phyloP scores from a whole-genome alignment of 2,113 vertebrate species.

The Lethenteron reissneri region DNA sequence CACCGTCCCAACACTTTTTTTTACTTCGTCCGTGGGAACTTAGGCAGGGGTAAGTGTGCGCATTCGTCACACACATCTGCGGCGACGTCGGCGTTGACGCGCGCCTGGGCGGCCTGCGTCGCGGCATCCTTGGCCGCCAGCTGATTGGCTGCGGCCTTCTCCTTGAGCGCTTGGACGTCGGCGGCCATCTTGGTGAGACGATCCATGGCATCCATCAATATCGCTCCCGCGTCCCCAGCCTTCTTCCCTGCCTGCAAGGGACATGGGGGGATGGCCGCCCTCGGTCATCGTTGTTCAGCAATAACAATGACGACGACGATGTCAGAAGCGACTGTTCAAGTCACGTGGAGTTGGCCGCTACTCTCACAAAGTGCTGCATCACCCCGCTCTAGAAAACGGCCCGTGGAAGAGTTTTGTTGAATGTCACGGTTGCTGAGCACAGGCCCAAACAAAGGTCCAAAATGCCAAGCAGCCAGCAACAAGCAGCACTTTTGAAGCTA shows the following conservation, averaged over 20 bases:
- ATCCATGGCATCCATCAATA: slow-evolving; percentile 24
- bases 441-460: too few species aligned
- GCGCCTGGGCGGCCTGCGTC: background rate
- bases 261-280: background rate
- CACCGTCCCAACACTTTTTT: background rate
- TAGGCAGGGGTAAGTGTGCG: background rate
- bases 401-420: too few species aligned
- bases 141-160: slow-evolving; percentile 20
- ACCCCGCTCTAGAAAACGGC: too few species aligned
- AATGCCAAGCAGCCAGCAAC: too few species aligned
- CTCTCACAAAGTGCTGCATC: too few species aligned
- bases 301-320: background rate
- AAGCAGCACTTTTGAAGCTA: too few species aligned
- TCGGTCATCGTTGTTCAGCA: background rate
- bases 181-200: slow-evolving; percentile 25
- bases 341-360: background rate
- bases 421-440: too few species aligned
- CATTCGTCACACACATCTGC: slow-evolving; percentile 13
- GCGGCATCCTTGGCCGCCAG: slow-evolving; percentile 24
- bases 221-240: slow-evolving; percentile 22
- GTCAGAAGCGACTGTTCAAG: background rate
- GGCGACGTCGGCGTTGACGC: slow-evolving; percentile 20
- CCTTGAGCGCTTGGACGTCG: slow-evolving; percentile 21
- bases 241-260: slow-evolving; percentile 20
- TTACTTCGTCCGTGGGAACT: background rate